These are phyloP conservation scores for Bruchidius siliquastri DNA, from an alignment of 2,888 invertebrate genomes.

Conservation along the genomic window DNA sequence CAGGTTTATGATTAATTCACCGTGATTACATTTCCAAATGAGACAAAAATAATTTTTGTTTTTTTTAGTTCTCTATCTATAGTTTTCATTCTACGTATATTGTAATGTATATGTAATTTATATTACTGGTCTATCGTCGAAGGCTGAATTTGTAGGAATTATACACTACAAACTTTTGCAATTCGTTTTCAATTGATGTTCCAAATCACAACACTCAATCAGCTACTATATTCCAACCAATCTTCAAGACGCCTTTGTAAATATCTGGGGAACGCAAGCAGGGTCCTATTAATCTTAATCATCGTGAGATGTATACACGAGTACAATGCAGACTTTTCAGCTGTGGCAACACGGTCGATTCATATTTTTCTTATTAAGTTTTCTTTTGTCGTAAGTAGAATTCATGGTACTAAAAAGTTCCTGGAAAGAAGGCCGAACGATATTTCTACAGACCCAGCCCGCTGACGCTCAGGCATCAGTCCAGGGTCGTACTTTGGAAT, in stretches of 20 bases:
- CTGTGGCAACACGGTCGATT: background rate
- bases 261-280: background rate
- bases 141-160: no score
- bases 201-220: background rate
- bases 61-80: no score
- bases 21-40: no score
- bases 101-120: no score
- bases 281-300: background rate
- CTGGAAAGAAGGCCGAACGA: background rate
- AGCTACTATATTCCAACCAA: background rate
- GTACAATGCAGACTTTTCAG: background rate
- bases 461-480: background rate
- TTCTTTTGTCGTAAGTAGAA: slow-evolving; percentile 1
- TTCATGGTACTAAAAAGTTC: background rate
- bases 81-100: no score
- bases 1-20: no score
- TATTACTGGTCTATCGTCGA: no score
- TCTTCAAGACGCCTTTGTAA: background rate
- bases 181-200: background rate
- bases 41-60: no score
- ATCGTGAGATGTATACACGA: background rate
- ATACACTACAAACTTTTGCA: no score
- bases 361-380: slow-evolving; percentile 4
- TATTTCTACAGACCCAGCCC: background rate
- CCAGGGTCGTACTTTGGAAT: background rate